Evolutionary conservation across 2,113 vertebrate genomes (phyloP).

Genomic region (Triplophysa rosa): DNA sequence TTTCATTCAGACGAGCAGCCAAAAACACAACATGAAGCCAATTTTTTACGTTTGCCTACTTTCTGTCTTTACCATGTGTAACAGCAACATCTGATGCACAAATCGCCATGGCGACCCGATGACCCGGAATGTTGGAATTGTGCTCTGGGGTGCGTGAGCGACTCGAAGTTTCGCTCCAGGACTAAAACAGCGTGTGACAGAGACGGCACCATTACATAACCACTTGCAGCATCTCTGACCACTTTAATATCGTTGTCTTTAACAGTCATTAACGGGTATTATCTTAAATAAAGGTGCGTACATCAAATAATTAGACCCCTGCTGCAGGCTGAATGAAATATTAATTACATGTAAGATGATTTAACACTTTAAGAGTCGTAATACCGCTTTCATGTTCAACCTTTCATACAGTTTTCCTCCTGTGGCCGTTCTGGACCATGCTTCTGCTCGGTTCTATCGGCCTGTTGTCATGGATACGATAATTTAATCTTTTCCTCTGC

Average conservation of each 20-base stretch:
- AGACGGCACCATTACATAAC: background rate
- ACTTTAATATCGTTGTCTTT: background rate
- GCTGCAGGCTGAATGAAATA: background rate
- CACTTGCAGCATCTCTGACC: background rate
- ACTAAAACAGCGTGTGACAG: background rate
- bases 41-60: background rate
- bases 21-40: background rate
- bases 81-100: background rate
- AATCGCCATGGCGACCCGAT: background rate
- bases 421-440: background rate
- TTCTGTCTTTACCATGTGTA: background rate
- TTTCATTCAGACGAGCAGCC: too few relatives aligned
- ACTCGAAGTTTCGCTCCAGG: background rate
- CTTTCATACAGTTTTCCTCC: constrained; percentile 3
- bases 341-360: constrained; percentile 10
- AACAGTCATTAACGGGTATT: background rate
- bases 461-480: constrained; percentile 28
- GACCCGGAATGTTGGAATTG: background rate
- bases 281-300: constrained; percentile 13
- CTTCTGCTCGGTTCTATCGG: background rate
- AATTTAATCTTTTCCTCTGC: constrained; percentile 12
- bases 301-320: constrained; percentile 18
- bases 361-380: background rate
- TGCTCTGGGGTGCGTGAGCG: background rate
- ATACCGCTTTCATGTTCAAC: background rate